Evolutionary conservation across 2,888 invertebrate genomes (phyloP).

Genomic region (Pachycephus smyrnensis): DNA sequence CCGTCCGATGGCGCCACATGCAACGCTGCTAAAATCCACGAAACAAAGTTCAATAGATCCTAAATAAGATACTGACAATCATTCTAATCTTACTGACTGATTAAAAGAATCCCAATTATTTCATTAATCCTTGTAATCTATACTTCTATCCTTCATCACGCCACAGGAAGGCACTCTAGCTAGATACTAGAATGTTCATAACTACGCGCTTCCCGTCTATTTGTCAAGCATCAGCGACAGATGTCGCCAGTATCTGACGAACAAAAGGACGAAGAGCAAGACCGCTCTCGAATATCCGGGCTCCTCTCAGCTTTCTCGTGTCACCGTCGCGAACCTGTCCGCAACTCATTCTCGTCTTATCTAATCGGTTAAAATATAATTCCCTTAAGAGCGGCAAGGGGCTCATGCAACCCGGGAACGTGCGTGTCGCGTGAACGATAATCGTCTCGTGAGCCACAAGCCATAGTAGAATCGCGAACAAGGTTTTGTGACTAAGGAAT

Average conservation of each 20-base stretch:
- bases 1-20: background rate
- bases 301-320: conserved; percentile 10
- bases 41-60: background rate
- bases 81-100: background rate
- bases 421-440: background rate
- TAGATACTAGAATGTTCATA: background rate
- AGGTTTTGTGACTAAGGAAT: background rate
- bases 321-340: conserved; percentile 11
- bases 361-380: conserved; percentile 4
- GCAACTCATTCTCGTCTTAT: conserved; percentile 3
- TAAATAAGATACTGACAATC: background rate
- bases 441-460: background rate
- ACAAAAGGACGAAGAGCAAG: background rate
- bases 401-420: background rate
- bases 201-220: background rate
- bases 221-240: background rate
- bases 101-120: background rate
- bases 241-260: conserved; percentile 4
- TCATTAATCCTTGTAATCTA: background rate
- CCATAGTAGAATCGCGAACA: background rate
- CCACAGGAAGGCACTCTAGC: background rate
- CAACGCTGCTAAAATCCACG: background rate
- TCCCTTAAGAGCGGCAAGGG: background rate
- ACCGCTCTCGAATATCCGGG: background rate
- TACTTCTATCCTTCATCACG: background rate